Evolutionary conservation across 2,888 invertebrate species (phyloP), one percentile per base, ranked within the genome.

Genomic region (Parnassius smintheus): DNA sequence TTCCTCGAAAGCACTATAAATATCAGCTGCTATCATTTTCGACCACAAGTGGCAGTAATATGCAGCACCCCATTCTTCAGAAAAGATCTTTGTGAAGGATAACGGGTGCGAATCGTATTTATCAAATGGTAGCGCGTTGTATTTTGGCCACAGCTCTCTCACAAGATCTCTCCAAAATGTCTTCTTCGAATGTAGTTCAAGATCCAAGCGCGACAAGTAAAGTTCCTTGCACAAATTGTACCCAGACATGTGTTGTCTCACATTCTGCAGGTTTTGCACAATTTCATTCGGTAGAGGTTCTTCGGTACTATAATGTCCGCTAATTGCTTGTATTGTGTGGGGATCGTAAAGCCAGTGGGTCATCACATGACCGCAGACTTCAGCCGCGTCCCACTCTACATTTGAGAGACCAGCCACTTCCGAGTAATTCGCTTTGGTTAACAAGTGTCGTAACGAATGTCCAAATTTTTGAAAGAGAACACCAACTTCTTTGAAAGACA

Each of bases 361-460:
- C 94, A 99, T 93, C 61, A 99, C 96, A 72, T 96, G 93, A 0
- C 96, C 95, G 66, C 96, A 95, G 0, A 98, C 94, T 77, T 96
- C 95, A 0, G 96, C 95, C 0, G 97, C 96, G 84, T 99, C 99
- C 97, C 98, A 98, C 89, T 99, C 99, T 0, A 98, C 94, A 80
- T 96, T 97, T 0, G 95, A 95, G 25, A 96, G 86, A 0, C 98
- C 98, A 2, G 97, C 94, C 0, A 98, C 94, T 81, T 98, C 97
- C 1, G 95, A 94, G 82, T 96, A 97, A 13, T 95, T 95, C 0
- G 96, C 95, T 75, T 93, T 95, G 0, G 97, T 96, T 45, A 99
- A 88, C 68, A 98, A 85, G 85, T 98, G 96, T 71, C 98, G 97
- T 53, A 99, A 88, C 0, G 95, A 94, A 70, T 96, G 95, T 0